Conservation (phyloP, 2,888 invertebrate genomes). For the Rotaria sp. region DNA sequence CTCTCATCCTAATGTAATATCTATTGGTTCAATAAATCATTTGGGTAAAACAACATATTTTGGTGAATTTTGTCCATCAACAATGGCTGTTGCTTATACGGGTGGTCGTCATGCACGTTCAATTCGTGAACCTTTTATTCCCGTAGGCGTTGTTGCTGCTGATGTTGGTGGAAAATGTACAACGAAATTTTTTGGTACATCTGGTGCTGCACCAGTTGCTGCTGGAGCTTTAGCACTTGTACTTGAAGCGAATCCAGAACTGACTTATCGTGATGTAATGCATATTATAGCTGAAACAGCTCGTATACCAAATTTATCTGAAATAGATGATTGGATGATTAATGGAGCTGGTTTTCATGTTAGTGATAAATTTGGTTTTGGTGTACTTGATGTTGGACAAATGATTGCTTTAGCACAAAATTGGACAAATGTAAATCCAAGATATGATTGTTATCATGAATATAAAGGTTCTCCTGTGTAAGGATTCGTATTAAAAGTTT, state of each 20-base stretch:
- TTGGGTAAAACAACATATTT: slow-evolving; percentile 71
- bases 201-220: slow-evolving; percentile 40
- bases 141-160: slow-evolving; percentile 8
- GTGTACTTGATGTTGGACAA: slow-evolving; percentile 50
- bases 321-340: slow-evolving; percentile 35
- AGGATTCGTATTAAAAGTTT: background rate
- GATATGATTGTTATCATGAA: slow-evolving; percentile 38
- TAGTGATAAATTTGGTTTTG: slow-evolving; percentile 51
- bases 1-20: slow-evolving; percentile 36
- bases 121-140: background rate
- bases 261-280: slow-evolving; percentile 41
- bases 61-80: slow-evolving; percentile 79
- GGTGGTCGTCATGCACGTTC: slow-evolving; percentile 61
- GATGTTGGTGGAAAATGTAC: slow-evolving; percentile 38
- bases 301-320: slow-evolving; percentile 37
- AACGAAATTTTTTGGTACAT: slow-evolving; percentile 40
- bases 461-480: background rate
- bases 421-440: slow-evolving; percentile 46
- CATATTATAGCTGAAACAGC: slow-evolving; percentile 39
- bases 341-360: slow-evolving; percentile 48
- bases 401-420: slow-evolving; percentile 51
- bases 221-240: slow-evolving; percentile 39
- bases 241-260: slow-evolving; percentile 40
- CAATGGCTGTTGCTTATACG: slow-evolving; percentile 78
- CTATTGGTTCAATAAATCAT: slow-evolving; percentile 39